Percentiles rank a stretch among this genome's conserved stretches.
Evolutionary conservation across 1,140 invertebrate genomes (phyloP).

Genomic region (Pseudomyrmex flavicornis): DNA sequence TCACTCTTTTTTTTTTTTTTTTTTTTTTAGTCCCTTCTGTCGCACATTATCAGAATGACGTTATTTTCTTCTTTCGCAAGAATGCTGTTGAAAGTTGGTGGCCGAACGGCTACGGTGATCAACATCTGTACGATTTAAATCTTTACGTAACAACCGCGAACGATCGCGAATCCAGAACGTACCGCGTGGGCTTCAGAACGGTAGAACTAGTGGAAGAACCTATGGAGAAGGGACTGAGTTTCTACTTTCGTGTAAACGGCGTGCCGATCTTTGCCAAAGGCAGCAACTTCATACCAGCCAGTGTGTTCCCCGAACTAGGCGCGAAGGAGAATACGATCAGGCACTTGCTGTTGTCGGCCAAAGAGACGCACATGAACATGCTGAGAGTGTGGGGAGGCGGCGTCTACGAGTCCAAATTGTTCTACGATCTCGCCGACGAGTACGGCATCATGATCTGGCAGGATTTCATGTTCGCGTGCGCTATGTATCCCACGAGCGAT

Average conservation of each 20-base stretch:
- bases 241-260: slow-evolving; percentile 96
- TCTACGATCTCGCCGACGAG: slow-evolving; percentile 94
- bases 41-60: neutral
- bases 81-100: slow-evolving; percentile 91
- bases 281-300: slow-evolving; percentile 97
- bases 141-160: slow-evolving; percentile 84
- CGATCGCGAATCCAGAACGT: slow-evolving; percentile 74
- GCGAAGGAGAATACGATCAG: slow-evolving; percentile 83
- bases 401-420: slow-evolving; percentile 96
- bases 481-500: slow-evolving; percentile 94
- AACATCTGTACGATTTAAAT: slow-evolving; percentile 90
- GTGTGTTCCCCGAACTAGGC: slow-evolving; percentile 93
- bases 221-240: slow-evolving; percentile 90
- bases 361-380: slow-evolving; percentile 96
- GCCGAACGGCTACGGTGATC: slow-evolving; percentile 97
- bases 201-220: slow-evolving; percentile 91
- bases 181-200: slow-evolving; percentile 93
- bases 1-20: neutral
- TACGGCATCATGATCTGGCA: slow-evolving; percentile 95
- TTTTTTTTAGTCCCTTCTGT: no score
- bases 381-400: slow-evolving; percentile 99
- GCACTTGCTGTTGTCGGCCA: slow-evolving; percentile 90
- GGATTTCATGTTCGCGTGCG: slow-evolving; percentile 99
- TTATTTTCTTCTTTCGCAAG: slow-evolving; percentile 74
- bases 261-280: slow-evolving; percentile 97